phyloP scores from a whole-genome alignment of 2,113 vertebrate genomes.

The Phrynosoma platyrhinos region DNA sequence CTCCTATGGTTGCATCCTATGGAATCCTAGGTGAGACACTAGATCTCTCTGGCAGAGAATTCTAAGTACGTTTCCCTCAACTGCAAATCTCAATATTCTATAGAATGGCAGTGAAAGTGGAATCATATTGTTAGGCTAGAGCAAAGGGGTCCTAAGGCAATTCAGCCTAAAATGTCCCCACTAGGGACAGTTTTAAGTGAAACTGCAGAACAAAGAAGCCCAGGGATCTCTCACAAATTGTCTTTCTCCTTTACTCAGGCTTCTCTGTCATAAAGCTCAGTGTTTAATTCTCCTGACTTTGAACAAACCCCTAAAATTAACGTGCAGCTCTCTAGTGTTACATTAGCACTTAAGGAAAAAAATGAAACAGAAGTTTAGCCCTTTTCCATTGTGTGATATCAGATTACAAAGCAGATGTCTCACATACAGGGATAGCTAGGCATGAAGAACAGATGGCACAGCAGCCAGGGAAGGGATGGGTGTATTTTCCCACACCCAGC shows the following conservation, averaged over 20 bases:
- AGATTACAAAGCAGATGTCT: slow-evolving; percentile 13
- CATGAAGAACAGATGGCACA: slow-evolving; percentile 1
- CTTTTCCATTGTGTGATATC: slow-evolving; percentile 27
- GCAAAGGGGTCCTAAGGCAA: neutral
- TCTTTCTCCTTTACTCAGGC: rapidly evolving
- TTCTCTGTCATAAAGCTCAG: neutral
- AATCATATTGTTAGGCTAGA: no score
- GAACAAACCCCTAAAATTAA: neutral
- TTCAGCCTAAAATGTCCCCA: neutral
- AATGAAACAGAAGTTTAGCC: neutral
- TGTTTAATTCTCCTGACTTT: slow-evolving; percentile 2
- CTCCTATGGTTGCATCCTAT: no score
- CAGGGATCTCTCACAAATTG: rapidly evolving
- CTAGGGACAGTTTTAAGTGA: neutral
- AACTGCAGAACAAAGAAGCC: neutral
- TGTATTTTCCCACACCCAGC: neutral
- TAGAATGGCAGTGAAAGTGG: no score
- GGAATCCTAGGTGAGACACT: no score
- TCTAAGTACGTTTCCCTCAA: no score
- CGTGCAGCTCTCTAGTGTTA: neutral
- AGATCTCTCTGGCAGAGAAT: no score
- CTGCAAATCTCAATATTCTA: no score
- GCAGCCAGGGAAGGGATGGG: neutral
- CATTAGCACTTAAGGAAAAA: slow-evolving; percentile 28
- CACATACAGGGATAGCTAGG: neutral